Base-by-base conservation (phyloP, 2,797 vertebrate species). In the Huso huso region DNA sequence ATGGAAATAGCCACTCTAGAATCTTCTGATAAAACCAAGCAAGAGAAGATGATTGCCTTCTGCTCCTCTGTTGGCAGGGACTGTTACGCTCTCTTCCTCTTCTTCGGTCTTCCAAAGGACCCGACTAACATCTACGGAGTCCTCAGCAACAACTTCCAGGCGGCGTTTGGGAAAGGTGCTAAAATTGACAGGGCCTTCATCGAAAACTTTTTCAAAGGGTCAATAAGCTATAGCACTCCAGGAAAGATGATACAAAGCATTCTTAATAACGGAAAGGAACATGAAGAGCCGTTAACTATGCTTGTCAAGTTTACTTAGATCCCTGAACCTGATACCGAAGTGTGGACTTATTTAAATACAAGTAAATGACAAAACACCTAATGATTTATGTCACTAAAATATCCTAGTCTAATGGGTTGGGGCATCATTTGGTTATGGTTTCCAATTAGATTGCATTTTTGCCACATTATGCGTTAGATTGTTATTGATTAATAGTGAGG, bases 41-140 rank as follows among this genome's bases (percentile, higher is more conserved):
- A 59, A 0, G 83, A 90, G 74, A 85, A 71, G 68, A 71, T 89
- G 75, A 84, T 89, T 68, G 81, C 85, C 63, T 88, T 90, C 82
- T 90, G 89, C 64, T 63, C 81, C 3, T 87, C 85, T 12, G 37
- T 90, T 0, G 86, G 87, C 18, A 84, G 77, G 65, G 86, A 89
- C 74, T 90, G 89, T 76, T 90, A 88, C 0, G 80, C 86, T 8
- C 86, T 92, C 8, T 89, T 90, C 73, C 68, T 90, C 68, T 85
- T 91, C 72, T 75, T 90, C 3, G 88, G 87, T 3, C 73, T 49
- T 67, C 80, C 74, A 52, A 83, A 58, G 0, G 84, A 90, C 71
- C 75, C 67, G 7, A 79, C 68, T 4, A 83, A 84, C 49, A 86
- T 90, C 70, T 88, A 80, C 0, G 88, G 87, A 0, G 80, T 91